phyloP scores from a whole-genome alignment of 2,113 vertebrate genomes.

The Cyanoramphus novaezelandiae region DNA sequence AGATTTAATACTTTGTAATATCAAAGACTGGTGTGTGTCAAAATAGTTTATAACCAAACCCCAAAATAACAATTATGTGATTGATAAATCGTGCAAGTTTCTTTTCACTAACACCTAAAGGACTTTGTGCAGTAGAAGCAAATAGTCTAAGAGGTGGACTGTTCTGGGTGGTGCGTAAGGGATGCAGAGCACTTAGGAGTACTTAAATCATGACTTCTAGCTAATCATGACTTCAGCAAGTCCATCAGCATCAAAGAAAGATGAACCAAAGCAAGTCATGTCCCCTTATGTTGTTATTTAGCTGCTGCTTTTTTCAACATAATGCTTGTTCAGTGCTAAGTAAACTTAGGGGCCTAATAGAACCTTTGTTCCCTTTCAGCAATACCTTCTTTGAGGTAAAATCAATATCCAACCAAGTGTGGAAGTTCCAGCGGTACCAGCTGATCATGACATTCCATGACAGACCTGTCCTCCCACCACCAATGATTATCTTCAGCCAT shows the following conservation, averaged over 20 bases:
- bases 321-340: neutral
- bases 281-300: neutral
- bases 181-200: neutral
- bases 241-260: neutral
- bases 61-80: neutral
- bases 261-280: neutral
- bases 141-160: neutral
- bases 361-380: constrained; percentile 67
- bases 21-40: neutral
- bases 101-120: neutral
- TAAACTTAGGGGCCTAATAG: neutral
- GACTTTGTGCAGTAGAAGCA: neutral
- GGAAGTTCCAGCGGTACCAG: constrained; percentile 99
- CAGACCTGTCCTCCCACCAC: constrained; percentile 93
- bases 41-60: constrained; percentile 7
- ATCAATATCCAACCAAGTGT: constrained; percentile 98
- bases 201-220: neutral
- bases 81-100: neutral
- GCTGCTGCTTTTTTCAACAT: neutral
- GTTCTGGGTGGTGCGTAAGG: neutral
- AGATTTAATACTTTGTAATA: constrained; percentile 13
- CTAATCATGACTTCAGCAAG: neutral
- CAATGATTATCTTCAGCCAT: constrained; percentile 95
- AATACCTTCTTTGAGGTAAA: constrained; percentile 99
- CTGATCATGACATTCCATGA: constrained; percentile 98